A percentile compares a stretch with the other conserved stretches of the same genome.
phyloP scores from a whole-genome alignment of 1,140 invertebrate genomes.

The Thereuonema tuberculata region DNA sequence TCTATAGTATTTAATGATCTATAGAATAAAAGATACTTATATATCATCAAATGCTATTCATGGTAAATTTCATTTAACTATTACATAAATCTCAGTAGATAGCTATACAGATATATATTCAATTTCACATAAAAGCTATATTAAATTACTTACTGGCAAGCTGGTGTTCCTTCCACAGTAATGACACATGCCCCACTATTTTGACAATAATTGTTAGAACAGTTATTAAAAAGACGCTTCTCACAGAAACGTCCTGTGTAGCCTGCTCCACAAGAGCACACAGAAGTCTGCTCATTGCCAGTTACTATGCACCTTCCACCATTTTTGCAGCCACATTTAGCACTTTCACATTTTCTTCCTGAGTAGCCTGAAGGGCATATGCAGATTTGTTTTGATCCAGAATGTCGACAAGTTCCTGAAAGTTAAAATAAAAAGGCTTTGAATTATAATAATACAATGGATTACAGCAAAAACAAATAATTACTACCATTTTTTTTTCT shows the following conservation, averaged over 20 bases:
- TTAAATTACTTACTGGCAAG: conserved; percentile 32
- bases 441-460: background rate
- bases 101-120: too few relatives aligned
- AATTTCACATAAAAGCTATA: too few relatives aligned
- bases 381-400: conserved; percentile 18
- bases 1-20: too few relatives aligned
- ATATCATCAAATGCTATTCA: too few relatives aligned
- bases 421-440: background rate
- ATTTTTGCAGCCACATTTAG: conserved; percentile 37
- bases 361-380: conserved; percentile 23
- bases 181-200: conserved; percentile 35
- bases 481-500: too few relatives aligned
- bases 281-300: conserved; percentile 17
- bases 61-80: too few relatives aligned
- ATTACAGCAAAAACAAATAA: too few relatives aligned
- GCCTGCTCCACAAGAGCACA: conserved; percentile 35
- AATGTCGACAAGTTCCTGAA: conserved; percentile 20
- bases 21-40: too few relatives aligned
- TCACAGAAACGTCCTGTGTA: conserved; percentile 44
- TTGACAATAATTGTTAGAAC: conserved; percentile 25
- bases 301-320: conserved; percentile 29
- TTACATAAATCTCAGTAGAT: too few relatives aligned
- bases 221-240: conserved; percentile 16
- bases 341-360: conserved; percentile 24
- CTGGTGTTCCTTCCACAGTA: conserved; percentile 18